Evolutionary conservation across 2,797 vertebrate genomes (phyloP), one percentile per base, ranked within the genome.

Genomic region (Lateolabrax maculatus): DNA sequence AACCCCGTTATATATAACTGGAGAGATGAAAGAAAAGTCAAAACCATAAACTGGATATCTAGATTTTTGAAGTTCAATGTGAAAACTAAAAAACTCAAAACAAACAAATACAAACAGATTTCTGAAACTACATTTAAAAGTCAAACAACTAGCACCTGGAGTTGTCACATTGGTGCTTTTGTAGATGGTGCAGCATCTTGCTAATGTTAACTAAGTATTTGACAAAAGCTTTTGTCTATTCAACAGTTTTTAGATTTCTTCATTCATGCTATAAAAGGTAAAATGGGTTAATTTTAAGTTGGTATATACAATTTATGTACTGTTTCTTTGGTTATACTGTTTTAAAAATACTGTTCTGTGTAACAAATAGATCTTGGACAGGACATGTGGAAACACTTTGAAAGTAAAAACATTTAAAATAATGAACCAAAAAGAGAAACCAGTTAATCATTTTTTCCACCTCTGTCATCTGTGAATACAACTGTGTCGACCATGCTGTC

Each of bases 181-280:
- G 55, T 34, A 27, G n/a, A 68, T n/a, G 9, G 21, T 36, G 9
- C 48, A 65, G 16, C 55, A 34, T 51, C 52, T 65, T 52, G 19
- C 58, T 0, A 13, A 75, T n/a, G n/a, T n/a, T n/a, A n/a, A n/a
- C n/a, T 23, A n/a, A 55, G 1, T 52, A 68, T 68, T 16, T 56
- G 29, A 55, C 51, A 39, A 56, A 43, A 62, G 27, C 27, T 23
- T 29, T 61, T 10, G 29, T 51, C 13, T 71, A 60, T 66, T 49
- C 18, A 36, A 48, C 31, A 34, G 21, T 37, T 69, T 70, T 75
- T 43, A n/a, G 46, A 39, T 56, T 63, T 56, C 51, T 19, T 65
- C 13, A 60, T 11, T 53, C n/a, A 39, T 48, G 31, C 31, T 6
- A 44, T n/a, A 7, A 51, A 58, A 37, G 3, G 18, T 27, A 18